Evolutionary conservation across 2,797 vertebrate species (phyloP).

Genomic region (Hydrocynus forskahlii): DNA sequence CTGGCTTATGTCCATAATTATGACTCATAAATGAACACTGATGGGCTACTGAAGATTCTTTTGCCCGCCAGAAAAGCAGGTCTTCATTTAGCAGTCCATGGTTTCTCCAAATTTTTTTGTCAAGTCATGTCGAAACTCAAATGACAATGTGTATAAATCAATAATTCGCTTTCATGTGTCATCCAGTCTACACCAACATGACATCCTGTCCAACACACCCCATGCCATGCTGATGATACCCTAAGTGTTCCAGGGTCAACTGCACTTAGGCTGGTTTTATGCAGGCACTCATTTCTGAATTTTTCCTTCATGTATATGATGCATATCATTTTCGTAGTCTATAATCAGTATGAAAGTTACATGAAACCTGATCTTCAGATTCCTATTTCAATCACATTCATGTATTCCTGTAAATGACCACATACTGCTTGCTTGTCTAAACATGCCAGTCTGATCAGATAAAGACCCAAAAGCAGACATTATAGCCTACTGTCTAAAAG

Average conservation of each 20-base stretch:
- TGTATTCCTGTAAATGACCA: neutral
- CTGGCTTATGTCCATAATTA: no score
- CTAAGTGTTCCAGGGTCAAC: constrained; percentile 3
- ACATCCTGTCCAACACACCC: neutral
- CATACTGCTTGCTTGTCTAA: constrained; percentile 9
- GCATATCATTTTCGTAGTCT: neutral
- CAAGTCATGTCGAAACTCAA: neutral
- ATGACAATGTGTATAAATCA: neutral
- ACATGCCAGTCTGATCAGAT: neutral
- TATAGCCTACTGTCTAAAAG: neutral
- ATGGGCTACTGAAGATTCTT: no score
- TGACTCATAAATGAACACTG: no score
- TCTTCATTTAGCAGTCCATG: no score
- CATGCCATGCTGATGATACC: neutral
- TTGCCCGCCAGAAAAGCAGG: no score
- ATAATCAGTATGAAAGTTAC: constrained; percentile 10
- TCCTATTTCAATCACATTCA: constrained; percentile 1
- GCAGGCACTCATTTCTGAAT: neutral
- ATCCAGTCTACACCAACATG: neutral
- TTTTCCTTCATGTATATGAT: neutral
- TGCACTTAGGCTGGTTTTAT: neutral
- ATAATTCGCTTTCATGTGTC: no score
- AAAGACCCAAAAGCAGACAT: constrained; percentile 2
- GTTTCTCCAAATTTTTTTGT: no score
- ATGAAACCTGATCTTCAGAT: neutral